These are phyloP conservation scores for Ornithorhynchus anatinus DNA, from an alignment of 2,113 vertebrate species.

Conservation along the genomic window DNA sequence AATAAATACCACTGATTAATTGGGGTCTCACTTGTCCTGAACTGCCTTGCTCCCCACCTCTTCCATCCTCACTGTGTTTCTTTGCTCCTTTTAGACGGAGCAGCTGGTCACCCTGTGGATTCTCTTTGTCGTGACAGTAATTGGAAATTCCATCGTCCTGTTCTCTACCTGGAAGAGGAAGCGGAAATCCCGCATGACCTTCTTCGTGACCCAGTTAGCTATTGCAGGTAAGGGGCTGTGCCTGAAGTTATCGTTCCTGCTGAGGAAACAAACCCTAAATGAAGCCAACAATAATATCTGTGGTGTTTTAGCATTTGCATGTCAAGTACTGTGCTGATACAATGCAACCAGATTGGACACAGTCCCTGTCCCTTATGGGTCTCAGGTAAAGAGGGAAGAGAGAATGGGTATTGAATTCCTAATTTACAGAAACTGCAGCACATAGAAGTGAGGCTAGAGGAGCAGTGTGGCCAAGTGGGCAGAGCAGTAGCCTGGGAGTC, in stretches of 20 bases:
- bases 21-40: neutral
- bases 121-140: constrained; percentile 71
- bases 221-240: constrained; percentile 65
- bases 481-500: too few relatives aligned
- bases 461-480: too few relatives aligned
- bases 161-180: constrained; percentile 73
- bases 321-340: neutral
- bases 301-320: neutral
- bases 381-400: too few relatives aligned
- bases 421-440: too few relatives aligned
- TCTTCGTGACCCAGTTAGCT: constrained; percentile 76
- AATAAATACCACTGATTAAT: too few relatives aligned
- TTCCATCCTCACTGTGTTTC: accelerated
- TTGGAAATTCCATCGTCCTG: constrained; percentile 70
- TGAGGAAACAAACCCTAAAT: too few relatives aligned
- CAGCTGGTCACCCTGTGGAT: constrained; percentile 77
- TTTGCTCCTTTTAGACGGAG: constrained; percentile 67
- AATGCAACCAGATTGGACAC: too few relatives aligned
- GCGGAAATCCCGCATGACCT: constrained; percentile 76
- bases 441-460: too few relatives aligned
- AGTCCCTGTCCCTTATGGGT: too few relatives aligned
- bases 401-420: too few relatives aligned
- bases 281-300: neutral
- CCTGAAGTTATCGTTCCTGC: too few relatives aligned
- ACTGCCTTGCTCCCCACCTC: neutral